Percentiles rank a stretch among this genome's conserved stretches.
phyloP scores from a whole-genome alignment of 2,888 invertebrate species.

The Euzophera pinguis region DNA sequence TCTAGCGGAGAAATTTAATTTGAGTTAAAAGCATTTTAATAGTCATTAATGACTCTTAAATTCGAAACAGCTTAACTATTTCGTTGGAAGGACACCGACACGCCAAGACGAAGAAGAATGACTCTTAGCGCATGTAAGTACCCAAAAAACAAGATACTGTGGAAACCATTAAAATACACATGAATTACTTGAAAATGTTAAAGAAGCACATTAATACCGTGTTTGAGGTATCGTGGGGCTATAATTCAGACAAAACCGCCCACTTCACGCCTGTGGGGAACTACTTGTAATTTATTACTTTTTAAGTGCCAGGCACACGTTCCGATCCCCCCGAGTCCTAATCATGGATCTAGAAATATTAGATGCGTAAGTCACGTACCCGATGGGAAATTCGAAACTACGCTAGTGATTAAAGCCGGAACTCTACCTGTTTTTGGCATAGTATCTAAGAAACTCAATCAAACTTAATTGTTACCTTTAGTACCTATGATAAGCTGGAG shows the following conservation, averaged over 20 bases:
- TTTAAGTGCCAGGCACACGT: constrained; percentile 61
- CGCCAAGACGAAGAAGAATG: too few relatives aligned
- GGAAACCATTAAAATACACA: constrained; percentile 5
- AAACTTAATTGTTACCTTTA: too few relatives aligned
- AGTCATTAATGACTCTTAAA: too few relatives aligned
- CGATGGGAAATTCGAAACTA: background rate
- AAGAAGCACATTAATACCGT: constrained; percentile 31
- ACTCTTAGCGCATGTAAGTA: too few relatives aligned
- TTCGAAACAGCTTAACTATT: too few relatives aligned
- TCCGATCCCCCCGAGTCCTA: constrained; percentile 41
- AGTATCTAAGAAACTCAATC: too few relatives aligned
- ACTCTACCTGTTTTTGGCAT: background rate
- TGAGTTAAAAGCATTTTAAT: too few relatives aligned
- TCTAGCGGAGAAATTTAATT: too few relatives aligned
- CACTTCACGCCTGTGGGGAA: constrained; percentile 40
- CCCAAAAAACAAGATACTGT: too few relatives aligned
- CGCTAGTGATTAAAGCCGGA: background rate
- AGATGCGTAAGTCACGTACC: background rate
- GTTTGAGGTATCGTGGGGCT: constrained; percentile 34
- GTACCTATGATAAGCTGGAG: too few relatives aligned
- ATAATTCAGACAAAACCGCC: constrained; percentile 52
- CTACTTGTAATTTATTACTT: constrained; percentile 61
- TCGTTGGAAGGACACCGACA: too few relatives aligned
- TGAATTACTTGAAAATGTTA: constrained; percentile 28
- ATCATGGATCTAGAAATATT: constrained; percentile 12